These are phyloP conservation scores for Streptopelia turtur DNA, from an alignment of 2,797 vertebrate genomes.

Conservation along the genomic window DNA sequence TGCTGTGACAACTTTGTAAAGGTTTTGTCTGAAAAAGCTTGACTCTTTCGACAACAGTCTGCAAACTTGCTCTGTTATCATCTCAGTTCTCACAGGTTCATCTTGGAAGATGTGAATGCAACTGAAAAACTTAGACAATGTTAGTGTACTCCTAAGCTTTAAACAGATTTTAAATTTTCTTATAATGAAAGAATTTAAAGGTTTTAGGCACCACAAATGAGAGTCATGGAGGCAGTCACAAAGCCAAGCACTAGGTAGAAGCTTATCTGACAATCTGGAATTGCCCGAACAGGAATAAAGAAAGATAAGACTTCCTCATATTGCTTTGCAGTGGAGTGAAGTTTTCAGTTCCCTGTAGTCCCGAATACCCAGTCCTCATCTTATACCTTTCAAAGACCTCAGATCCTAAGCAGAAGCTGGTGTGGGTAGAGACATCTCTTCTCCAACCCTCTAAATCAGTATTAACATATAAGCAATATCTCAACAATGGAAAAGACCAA, in stretches of 20 bases:
- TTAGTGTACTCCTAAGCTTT: background rate
- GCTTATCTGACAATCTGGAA: background rate
- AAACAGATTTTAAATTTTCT: background rate
- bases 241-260: background rate
- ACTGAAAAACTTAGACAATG: background rate
- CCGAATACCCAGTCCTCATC: background rate
- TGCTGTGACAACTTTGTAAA: background rate
- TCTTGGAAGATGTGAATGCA: background rate
- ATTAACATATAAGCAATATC: background rate
- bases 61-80: background rate
- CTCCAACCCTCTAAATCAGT: background rate
- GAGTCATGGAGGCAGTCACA: background rate
- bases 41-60: background rate
- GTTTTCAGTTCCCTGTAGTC: background rate
- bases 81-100: background rate
- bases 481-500: background rate
- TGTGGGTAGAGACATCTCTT: background rate
- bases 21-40: background rate
- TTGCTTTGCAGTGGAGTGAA: background rate
- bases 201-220: background rate
- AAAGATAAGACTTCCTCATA: background rate
- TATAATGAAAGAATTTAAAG: background rate
- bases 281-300: background rate
- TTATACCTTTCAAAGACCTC: background rate
- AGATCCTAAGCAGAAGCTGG: background rate